phyloP scores from a whole-genome alignment of 2,888 invertebrate species.

The Hirtodrosophila cameraria region DNA sequence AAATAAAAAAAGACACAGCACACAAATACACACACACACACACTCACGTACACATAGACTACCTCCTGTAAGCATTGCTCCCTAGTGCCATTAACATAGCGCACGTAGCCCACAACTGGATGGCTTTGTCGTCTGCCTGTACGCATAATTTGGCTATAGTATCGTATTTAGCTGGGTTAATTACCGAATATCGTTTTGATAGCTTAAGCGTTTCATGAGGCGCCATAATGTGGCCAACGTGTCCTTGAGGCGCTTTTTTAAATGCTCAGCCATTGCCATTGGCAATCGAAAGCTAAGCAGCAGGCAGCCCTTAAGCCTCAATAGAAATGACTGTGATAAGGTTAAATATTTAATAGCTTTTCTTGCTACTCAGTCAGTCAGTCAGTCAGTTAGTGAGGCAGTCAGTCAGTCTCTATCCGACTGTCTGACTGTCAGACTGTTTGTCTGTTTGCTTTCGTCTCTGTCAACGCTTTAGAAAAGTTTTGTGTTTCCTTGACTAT shows the following conservation, averaged over 20 bases:
- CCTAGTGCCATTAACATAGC: conserved; percentile 56
- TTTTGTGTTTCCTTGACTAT: conserved; percentile 35
- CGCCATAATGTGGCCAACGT: conserved; percentile 56
- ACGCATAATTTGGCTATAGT: conserved; percentile 60
- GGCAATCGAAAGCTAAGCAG: conserved; percentile 6
- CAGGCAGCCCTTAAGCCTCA: not conserved
- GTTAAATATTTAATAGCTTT: conserved; percentile 73
- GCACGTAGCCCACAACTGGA: conserved; percentile 43
- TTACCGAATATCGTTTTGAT: conserved; percentile 79
- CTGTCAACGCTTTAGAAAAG: conserved; percentile 67
- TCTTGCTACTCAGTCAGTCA: conserved; percentile 22
- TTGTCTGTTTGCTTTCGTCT: conserved; percentile 28
- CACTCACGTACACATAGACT: not conserved
- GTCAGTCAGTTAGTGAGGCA: conserved; percentile 23
- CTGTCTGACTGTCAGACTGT: conserved; percentile 10
- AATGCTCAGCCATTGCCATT: conserved; percentile 33
- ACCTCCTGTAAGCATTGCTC: not conserved
- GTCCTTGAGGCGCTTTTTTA: conserved; percentile 58
- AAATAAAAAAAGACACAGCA: conserved; percentile 45
- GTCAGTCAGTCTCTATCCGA: conserved; percentile 17
- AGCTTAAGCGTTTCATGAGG: conserved; percentile 69
- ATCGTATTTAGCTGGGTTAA: conserved; percentile 71
- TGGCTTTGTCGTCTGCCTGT: conserved; percentile 25
- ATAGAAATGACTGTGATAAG: conserved; percentile 59
- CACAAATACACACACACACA: conserved; percentile 5